phyloP scores from a whole-genome alignment of 1,140 invertebrate genomes.

The Drosophila virilis region DNA sequence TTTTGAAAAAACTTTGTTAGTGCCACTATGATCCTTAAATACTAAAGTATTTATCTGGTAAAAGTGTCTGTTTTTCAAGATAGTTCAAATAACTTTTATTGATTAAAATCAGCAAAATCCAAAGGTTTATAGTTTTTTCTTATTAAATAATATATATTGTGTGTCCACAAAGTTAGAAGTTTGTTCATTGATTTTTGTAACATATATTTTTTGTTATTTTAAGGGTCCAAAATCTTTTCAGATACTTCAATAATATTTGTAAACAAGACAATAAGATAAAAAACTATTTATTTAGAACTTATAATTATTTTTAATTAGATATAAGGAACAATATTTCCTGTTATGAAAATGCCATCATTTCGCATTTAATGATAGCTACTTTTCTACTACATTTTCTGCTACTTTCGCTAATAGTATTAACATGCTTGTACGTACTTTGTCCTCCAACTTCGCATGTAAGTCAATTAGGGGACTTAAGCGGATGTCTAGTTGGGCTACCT shows the following conservation, averaged over 20 bases:
- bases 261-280: no score
- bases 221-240: background rate
- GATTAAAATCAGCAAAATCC: no score
- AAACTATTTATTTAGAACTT: background rate
- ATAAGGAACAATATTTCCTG: background rate
- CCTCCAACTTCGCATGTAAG: slow-evolving; percentile 45
- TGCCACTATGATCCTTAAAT: no score
- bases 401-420: slow-evolving; percentile 37
- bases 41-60: no score
- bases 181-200: no score
- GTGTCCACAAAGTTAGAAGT: no score
- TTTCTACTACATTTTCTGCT: background rate
- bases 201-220: background rate
- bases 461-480: slow-evolving; percentile 71
- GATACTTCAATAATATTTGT: background rate
- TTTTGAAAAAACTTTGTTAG: no score
- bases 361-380: background rate
- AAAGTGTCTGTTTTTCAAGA: no score
- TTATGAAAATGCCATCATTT: background rate
- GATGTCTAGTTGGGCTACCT: slow-evolving; percentile 49
- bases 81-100: no score
- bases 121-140: no score
- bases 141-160: no score
- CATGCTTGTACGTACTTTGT: slow-evolving; percentile 25
- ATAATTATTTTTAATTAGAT: background rate